These are phyloP conservation scores for Arctocebus calabarensis DNA, from an alignment of 2,797 vertebrate species.

Conservation along the genomic window DNA sequence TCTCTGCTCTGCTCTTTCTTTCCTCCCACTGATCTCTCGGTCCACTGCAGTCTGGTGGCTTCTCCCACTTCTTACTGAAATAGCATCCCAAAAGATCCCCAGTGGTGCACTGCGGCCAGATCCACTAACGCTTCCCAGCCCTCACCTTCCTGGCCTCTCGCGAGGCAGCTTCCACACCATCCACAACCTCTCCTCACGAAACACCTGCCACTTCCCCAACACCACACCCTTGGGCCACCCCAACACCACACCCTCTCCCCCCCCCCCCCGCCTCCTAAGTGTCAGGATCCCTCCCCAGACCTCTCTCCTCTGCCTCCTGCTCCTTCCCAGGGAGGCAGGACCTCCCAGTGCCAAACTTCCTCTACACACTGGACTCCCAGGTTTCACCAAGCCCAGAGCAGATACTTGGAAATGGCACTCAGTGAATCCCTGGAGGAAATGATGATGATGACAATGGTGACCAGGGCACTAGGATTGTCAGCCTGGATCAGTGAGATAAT, in stretches of 20 bases:
- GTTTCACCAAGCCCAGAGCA: background rate
- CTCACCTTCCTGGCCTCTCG: background rate
- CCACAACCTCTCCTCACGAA: background rate
- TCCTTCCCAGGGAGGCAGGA: background rate
- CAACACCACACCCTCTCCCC: accelerated
- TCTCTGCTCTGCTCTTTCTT: background rate
- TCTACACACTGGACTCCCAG: background rate
- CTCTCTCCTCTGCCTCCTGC: background rate
- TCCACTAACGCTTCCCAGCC: accelerated
- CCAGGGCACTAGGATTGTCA: background rate
- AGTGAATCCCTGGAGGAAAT: background rate
- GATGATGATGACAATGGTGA: background rate
- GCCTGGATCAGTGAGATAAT: background rate
- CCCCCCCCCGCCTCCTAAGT: no score
- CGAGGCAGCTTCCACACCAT: background rate
- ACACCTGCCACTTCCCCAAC: background rate
- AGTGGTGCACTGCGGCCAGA: accelerated
- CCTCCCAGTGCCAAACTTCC: no score
- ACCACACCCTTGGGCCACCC: accelerated
- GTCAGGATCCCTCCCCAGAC: background rate
- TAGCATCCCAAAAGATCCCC: background rate
- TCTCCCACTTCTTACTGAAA: background rate
- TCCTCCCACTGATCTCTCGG: background rate
- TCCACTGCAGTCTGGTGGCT: background rate
- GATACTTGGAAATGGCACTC: background rate